Percentiles rank a stretch among this genome's conserved stretches.
Evolutionary conservation across 2,888 invertebrate species (phyloP).

Genomic region (Drosophila imparisetae): DNA sequence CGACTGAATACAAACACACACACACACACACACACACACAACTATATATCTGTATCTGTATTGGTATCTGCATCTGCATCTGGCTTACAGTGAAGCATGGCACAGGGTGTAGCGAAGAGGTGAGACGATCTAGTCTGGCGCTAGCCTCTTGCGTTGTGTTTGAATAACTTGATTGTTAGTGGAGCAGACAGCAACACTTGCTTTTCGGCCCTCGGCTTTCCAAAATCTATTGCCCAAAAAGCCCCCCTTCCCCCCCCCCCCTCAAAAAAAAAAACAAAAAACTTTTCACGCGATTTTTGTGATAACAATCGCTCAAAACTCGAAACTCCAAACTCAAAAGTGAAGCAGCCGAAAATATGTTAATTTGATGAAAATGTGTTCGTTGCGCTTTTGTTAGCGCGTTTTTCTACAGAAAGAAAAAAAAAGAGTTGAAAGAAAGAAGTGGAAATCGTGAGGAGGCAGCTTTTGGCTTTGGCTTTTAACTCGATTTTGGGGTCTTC

Average conservation of each 20-base stretch:
- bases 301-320: conserved; percentile 36
- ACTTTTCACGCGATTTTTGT: conserved; percentile 52
- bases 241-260: too few species aligned
- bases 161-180: conserved; percentile 12
- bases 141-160: conserved; percentile 4
- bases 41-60: not conserved
- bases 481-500: conserved; percentile 18
- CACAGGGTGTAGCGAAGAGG: not conserved
- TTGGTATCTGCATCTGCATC: conserved; percentile 8
- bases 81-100: conserved; percentile 14
- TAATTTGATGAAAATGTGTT: conserved; percentile 76
- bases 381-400: conserved; percentile 69
- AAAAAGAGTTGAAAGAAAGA: not conserved
- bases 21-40: not conserved
- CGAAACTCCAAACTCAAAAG: conserved; percentile 13
- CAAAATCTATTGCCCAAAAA: not conserved
- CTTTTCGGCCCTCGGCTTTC: conserved; percentile 20
- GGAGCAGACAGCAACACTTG: conserved; percentile 29
- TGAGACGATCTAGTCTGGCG: conserved; percentile 14
- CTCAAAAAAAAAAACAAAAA: not conserved
- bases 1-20: conserved; percentile 28
- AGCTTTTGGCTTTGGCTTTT: conserved; percentile 49
- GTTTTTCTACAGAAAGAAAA: conserved; percentile 56
- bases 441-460: conserved; percentile 70
- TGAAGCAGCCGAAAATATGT: conserved; percentile 65